A percentile compares a stretch with the other conserved stretches of the same genome.
phyloP scores from a whole-genome alignment of 2,888 invertebrate genomes.

The Ormyrus nitidulus region DNA sequence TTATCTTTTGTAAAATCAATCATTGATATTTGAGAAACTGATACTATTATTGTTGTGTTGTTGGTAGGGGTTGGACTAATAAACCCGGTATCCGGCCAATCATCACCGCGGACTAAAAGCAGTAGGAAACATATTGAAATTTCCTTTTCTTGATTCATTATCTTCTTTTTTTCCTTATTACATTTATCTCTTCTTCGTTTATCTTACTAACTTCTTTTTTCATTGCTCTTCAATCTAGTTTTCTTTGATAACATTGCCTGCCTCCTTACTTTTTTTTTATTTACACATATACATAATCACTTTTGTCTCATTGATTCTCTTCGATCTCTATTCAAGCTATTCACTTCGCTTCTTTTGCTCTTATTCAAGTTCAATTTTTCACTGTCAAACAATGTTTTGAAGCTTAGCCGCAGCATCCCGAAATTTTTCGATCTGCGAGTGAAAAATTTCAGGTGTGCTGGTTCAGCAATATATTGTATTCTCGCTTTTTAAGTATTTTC shows the following conservation, averaged over 20 bases:
- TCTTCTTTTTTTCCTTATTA: conserved; percentile 56
- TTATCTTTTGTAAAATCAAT: conserved; percentile 24
- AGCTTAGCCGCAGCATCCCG: conserved; percentile 6
- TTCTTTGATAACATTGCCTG: conserved; percentile 40
- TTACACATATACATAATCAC: not conserved
- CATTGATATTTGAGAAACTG: conserved; percentile 22
- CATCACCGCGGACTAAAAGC: conserved; percentile 71
- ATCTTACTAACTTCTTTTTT: conserved; percentile 58
- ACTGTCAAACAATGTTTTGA: conserved; percentile 23
- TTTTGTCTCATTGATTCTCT: conserved; percentile 46
- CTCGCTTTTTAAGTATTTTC: not conserved
- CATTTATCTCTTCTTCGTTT: conserved; percentile 33
- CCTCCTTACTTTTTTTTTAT: conserved; percentile 27
- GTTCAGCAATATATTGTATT: conserved; percentile 8
- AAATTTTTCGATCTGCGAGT: not conserved
- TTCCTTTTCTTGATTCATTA: conserved; percentile 63
- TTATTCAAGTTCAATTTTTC: conserved; percentile 33
- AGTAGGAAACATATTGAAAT: conserved; percentile 73
- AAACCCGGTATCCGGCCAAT: conserved; percentile 71
- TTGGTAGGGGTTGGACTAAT: conserved; percentile 73
- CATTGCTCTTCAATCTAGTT: conserved; percentile 55
- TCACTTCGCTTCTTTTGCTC: conserved; percentile 20
- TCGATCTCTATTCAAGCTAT: conserved; percentile 22
- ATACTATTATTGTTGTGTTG: conserved; percentile 45
- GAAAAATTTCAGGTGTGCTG: conserved; percentile 33